A percentile compares a stretch with the other conserved stretches of the same genome.
These are phyloP conservation scores for Luffia ferchaultella DNA, from an alignment of 2,888 invertebrate genomes.

Conservation along the genomic window DNA sequence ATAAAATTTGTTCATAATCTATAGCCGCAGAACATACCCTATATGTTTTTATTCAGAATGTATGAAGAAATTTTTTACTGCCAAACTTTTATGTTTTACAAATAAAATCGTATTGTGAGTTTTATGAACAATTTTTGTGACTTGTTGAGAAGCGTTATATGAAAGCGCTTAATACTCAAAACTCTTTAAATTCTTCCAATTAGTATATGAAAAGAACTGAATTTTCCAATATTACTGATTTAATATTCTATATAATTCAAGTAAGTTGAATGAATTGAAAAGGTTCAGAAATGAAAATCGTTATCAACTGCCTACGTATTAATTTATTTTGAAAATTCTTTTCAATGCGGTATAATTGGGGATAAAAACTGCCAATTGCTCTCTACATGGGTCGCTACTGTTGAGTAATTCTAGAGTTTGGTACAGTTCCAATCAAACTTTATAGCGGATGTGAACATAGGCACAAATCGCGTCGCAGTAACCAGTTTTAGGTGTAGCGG, in stretches of 20 bases:
- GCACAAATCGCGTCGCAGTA: too few species aligned
- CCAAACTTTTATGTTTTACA: background rate
- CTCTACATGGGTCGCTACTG: too few species aligned
- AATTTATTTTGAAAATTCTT: background rate
- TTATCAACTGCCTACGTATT: background rate
- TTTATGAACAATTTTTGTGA: too few species aligned
- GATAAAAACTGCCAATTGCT: background rate
- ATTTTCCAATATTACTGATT: background rate
- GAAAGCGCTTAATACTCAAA: background rate
- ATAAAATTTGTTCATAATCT: background rate
- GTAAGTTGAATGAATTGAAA: background rate
- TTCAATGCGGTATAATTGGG: background rate
- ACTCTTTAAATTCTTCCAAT: background rate
- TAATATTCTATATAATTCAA: background rate
- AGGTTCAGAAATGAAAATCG: background rate
- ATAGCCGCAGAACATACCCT: background rate
- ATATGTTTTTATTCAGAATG: background rate
- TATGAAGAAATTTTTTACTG: background rate
- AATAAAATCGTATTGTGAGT: background rate
- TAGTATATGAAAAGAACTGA: background rate
- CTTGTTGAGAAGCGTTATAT: too few species aligned
- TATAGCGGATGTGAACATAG: too few species aligned
- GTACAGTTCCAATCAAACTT: too few species aligned
- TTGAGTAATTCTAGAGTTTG: too few species aligned
- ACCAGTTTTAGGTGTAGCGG: too few species aligned